Base-by-base conservation (phyloP, 2,888 invertebrate species). In the Flabesymbios commensalis region DNA sequence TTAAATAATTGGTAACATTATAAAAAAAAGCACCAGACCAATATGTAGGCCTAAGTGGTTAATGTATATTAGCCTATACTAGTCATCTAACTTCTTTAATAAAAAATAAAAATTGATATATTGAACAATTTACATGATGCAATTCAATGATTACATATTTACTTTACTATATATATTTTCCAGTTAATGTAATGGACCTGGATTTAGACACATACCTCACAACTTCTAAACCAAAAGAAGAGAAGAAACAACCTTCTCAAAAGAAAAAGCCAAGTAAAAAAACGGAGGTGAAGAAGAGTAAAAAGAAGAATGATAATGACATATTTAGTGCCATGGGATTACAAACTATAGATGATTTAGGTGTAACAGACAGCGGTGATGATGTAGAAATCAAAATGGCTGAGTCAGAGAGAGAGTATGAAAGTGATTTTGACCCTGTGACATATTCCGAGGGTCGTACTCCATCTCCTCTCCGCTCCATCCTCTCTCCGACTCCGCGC, bases 301-400 rank as follows among this genome's bases (percentile, higher is more conserved):
- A 7, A 7, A n/a, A 14, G 7, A 24, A 22, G 41, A 17, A 57
- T 19, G 28, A 41, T 10, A 49, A 53, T 41, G 64, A 59, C n/a
- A 22, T 75, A 2, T 73, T 79, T 62, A 70, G 71, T 55, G 60
- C 67, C 1, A 70, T 79, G 57, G 78, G 78, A 14, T 48, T 80
- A 43, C 78, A 77, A 22, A 76, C 75, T 17, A 72, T 79, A 0
- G 78, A 80, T 31, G 80, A 80, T 41, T 51, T 76, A 22, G 75
- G 69, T 19, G 64, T 42, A 10, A 52, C 51, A 0, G 60, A 65
- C 2, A 53, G 58, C 1, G 59, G 61, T 14, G 67, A 64, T 28
- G 71, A 71, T 28, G 32, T 55, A 5, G 33, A 48, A 32, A 48
- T 22, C 24, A 53, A 26, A 1, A 56, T 41, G 31, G 39, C 54